A percentile compares a stretch with the other conserved stretches of the same genome.
Conservation (phyloP, 92 coral and sea anemone species). For the Anthopleura xanthogrammica region DNA sequence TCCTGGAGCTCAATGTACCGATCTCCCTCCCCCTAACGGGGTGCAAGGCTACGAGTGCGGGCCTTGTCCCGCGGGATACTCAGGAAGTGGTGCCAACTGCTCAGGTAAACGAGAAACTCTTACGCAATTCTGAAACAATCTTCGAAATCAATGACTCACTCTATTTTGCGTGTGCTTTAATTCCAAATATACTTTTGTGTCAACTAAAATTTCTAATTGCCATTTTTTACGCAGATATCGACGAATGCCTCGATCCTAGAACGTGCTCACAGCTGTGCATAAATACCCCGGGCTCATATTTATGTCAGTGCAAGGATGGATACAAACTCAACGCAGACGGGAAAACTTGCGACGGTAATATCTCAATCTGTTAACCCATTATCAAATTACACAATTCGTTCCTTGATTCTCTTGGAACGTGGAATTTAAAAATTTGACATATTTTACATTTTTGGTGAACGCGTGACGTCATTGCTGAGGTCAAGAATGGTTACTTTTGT, state of each 20-base stretch:
- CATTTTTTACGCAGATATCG: conserved; percentile 1
- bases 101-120: conserved; percentile 39
- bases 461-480: no score
- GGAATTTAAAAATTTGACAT: no score
- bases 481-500: no score
- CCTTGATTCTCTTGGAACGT: no score
- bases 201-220: not conserved
- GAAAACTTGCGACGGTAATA: conserved; percentile 43
- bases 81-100: conserved; percentile 65
- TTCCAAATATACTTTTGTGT: not conserved
- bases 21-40: conserved; percentile 57
- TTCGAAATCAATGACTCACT: conserved; percentile 47
- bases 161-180: conserved; percentile 39
- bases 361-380: conserved; percentile 10
- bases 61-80: conserved; percentile 68
- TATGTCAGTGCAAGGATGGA: conserved; percentile 43
- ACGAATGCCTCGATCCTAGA: conserved; percentile 30
- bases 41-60: conserved; percentile 61
- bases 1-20: conserved; percentile 60
- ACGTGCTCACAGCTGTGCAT: conserved; percentile 44
- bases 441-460: no score
- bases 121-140: conserved; percentile 23
- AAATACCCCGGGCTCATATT: conserved; percentile 52
- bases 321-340: conserved; percentile 40
- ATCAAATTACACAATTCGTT: not conserved